These are phyloP conservation scores for Latrodectus geometricus DNA, from an alignment of 1,140 invertebrate genomes.

Conservation along the genomic window DNA sequence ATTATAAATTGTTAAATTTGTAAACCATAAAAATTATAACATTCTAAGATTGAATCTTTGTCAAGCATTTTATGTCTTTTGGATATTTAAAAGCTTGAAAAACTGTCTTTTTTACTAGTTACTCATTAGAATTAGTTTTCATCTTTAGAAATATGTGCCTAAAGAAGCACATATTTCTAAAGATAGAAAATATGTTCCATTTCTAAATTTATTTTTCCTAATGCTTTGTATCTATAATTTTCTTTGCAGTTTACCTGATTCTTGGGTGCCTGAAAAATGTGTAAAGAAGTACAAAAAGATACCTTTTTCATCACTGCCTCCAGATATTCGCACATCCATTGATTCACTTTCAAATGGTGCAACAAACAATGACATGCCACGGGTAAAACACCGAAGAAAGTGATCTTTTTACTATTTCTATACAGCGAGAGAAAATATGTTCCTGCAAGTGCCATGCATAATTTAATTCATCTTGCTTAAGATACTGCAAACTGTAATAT, in stretches of 20 bases:
- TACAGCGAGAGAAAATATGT: conserved; percentile 45
- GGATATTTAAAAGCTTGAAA: too few relatives aligned
- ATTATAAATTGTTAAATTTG: too few relatives aligned
- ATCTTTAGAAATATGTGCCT: too few relatives aligned
- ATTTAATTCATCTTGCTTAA: neutral
- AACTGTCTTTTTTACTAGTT: too few relatives aligned
- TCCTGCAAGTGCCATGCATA: conserved; percentile 60
- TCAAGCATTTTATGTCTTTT: too few relatives aligned
- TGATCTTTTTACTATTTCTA: conserved; percentile 17
- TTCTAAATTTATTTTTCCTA: too few relatives aligned
- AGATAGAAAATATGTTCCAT: too few relatives aligned
- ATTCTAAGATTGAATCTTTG: too few relatives aligned
- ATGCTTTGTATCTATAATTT: neutral
- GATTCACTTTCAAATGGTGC: neutral
- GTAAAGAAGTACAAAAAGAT: conserved; percentile 31
- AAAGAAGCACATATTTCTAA: too few relatives aligned
- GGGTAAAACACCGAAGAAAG: conserved; percentile 51
- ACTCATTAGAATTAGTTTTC: too few relatives aligned
- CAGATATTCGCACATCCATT: conserved; percentile 17
- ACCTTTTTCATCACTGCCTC: conserved; percentile 51
- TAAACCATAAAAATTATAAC: too few relatives aligned
- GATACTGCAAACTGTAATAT: neutral
- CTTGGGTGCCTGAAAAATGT: conserved; percentile 31
- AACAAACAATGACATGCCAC: conserved; percentile 22
- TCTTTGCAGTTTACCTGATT: conserved; percentile 38